phyloP scores from a whole-genome alignment of 2,113 vertebrate species.

The Notarius quadriscutis region DNA sequence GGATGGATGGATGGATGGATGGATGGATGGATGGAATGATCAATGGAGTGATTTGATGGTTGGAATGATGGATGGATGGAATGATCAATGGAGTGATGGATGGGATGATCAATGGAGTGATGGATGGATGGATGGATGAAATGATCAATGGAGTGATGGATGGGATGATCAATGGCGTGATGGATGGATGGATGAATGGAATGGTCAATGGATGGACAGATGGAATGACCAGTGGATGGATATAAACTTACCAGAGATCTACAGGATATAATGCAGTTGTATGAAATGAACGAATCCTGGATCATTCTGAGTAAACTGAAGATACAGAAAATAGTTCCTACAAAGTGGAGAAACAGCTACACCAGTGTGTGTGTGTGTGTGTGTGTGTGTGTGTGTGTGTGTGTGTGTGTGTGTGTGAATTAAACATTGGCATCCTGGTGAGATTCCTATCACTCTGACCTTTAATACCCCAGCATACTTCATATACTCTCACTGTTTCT shows the following conservation, averaged over 20 bases:
- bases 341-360: not conserved
- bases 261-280: not conserved
- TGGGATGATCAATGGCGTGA: not conserved
- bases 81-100: too few species aligned
- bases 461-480: constrained; percentile 15
- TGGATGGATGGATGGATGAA: too few species aligned
- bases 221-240: not conserved
- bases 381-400: not conserved
- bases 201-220: not conserved
- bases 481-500: constrained; percentile 15
- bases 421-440: not conserved
- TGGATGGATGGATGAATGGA: not conserved
- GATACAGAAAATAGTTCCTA: not conserved
- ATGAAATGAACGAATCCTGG: not conserved
- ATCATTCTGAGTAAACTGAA: not conserved
- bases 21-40: too few species aligned
- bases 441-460: constrained; percentile 1
- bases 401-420: constrained; percentile 7
- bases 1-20: too few species aligned
- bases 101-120: too few species aligned
- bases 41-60: too few species aligned
- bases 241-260: not conserved
- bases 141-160: too few species aligned
- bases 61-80: too few species aligned
- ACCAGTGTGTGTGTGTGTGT: constrained; percentile 3